phyloP scores from a whole-genome alignment of 2,888 invertebrate genomes.

The Schrankia costaestrigalis region DNA sequence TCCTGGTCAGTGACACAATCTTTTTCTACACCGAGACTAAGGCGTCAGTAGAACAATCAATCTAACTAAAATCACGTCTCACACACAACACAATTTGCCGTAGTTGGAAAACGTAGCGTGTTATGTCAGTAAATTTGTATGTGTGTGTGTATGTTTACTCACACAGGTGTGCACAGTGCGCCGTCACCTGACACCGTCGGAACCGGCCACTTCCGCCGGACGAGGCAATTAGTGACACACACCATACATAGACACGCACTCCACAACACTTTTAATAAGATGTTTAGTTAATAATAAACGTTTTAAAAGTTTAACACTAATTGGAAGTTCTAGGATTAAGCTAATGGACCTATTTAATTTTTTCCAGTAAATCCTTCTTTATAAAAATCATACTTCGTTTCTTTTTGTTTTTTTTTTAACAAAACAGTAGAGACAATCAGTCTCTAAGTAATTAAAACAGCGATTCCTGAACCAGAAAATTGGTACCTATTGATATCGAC shows the following conservation, averaged over 20 bases:
- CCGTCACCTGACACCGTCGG: conserved; percentile 75
- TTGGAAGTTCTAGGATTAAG: too few relatives aligned
- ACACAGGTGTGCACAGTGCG: conserved; percentile 57
- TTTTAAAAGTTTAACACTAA: conserved; percentile 9
- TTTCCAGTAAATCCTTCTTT: too few relatives aligned
- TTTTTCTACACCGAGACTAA: too few relatives aligned
- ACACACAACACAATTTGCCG: conserved; percentile 3
- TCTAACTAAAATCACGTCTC: background rate
- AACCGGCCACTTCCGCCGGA: conserved; percentile 79
- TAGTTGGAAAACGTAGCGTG: conserved; percentile 1
- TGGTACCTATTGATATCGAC: too few relatives aligned
- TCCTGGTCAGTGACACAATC: too few relatives aligned
- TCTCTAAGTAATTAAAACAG: too few relatives aligned
- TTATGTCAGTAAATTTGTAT: conserved; percentile 9
- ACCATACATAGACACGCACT: conserved; percentile 42
- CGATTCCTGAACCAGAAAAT: too few relatives aligned
- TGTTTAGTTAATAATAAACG: conserved; percentile 19
- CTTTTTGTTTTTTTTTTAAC: too few relatives aligned
- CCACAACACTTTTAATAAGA: conserved; percentile 33
- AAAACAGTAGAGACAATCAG: too few relatives aligned
- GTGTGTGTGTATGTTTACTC: conserved; percentile 31
- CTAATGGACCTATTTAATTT: too few relatives aligned
- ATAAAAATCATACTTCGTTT: too few relatives aligned
- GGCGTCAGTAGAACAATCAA: background rate
- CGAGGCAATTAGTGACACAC: conserved; percentile 75